These are phyloP conservation scores for Aurelia sp. DNA, from an alignment of 30 jellyfish, hydroid and myxozoan genomes.

Conservation along the genomic window DNA sequence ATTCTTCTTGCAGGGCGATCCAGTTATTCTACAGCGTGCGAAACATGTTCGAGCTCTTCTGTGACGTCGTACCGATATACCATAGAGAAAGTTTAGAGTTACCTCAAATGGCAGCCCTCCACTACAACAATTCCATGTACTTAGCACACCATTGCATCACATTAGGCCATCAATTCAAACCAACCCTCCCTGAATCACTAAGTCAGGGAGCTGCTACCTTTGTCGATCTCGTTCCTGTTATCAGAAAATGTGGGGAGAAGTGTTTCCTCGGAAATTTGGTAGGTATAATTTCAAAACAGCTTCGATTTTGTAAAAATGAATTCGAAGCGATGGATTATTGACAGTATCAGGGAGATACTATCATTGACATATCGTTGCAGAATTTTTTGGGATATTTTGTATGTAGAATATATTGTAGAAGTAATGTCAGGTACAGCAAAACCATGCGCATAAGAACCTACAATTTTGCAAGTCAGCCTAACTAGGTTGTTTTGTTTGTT, in stretches of 20 bases:
- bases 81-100: slow-evolving; percentile 90
- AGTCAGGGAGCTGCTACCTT: slow-evolving; percentile 82
- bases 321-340: no score
- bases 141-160: slow-evolving; percentile 97
- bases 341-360: no score
- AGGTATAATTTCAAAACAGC: neutral
- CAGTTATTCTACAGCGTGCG: slow-evolving; percentile 87
- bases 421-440: no score
- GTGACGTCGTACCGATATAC: slow-evolving; percentile 90
- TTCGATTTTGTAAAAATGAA: neutral
- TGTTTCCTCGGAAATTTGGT: slow-evolving; percentile 88
- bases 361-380: no score
- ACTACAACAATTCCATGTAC: slow-evolving; percentile 93
- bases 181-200: slow-evolving; percentile 84
- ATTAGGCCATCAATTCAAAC: slow-evolving; percentile 95
- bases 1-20: slow-evolving; percentile 69
- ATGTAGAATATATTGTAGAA: no score
- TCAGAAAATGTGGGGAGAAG: slow-evolving; percentile 88
- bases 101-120: slow-evolving; percentile 98
- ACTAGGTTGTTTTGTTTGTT: no score
- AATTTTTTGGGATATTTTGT: no score
- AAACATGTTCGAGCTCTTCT: slow-evolving; percentile 79
- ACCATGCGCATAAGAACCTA: no score
- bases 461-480: no score
- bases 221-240: slow-evolving; percentile 90